phyloP scores from a whole-genome alignment of 2,888 invertebrate species.

The Salpingus planirostris region DNA sequence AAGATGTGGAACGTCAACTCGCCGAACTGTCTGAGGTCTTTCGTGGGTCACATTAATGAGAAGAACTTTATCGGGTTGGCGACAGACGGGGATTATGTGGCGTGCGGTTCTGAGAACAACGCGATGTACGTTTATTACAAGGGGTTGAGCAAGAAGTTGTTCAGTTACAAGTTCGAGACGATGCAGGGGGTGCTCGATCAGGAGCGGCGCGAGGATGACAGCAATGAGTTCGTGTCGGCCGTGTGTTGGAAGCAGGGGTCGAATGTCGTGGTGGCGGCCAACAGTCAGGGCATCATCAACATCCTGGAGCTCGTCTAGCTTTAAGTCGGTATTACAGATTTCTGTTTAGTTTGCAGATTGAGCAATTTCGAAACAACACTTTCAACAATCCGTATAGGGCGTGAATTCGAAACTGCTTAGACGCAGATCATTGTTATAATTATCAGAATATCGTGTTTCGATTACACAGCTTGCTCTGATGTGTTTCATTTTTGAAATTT shows the following conservation, averaged over 20 bases:
- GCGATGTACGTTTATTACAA: constrained; percentile 87
- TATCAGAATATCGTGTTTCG: too few relatives aligned
- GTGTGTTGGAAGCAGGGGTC: constrained; percentile 87
- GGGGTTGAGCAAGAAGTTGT: constrained; percentile 75
- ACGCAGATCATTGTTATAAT: too few relatives aligned
- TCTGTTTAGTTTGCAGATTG: too few relatives aligned
- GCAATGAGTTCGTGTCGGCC: constrained; percentile 89
- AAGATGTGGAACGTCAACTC: constrained; percentile 83
- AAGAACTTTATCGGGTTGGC: constrained; percentile 94
- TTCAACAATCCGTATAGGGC: too few relatives aligned
- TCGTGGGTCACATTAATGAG: constrained; percentile 88
- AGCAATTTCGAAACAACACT: too few relatives aligned
- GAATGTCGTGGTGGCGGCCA: constrained; percentile 82
- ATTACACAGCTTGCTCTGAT: too few relatives aligned
- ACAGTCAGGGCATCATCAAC: constrained; percentile 90
- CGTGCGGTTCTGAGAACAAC: constrained; percentile 93
- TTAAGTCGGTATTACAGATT: too few relatives aligned
- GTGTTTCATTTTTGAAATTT: too few relatives aligned
- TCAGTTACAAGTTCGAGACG: constrained; percentile 81
- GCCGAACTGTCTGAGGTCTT: constrained; percentile 71
- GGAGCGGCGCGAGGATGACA: constrained; percentile 73
- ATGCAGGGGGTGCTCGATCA: constrained; percentile 67
- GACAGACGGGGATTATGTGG: constrained; percentile 85
- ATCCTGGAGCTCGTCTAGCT: constrained; percentile 64
- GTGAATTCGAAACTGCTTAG: too few relatives aligned